Percentiles rank a stretch among this genome's conserved stretches.
Conservation (phyloP, 2,888 invertebrate genomes). For the Ganaspis brasiliensis region DNA sequence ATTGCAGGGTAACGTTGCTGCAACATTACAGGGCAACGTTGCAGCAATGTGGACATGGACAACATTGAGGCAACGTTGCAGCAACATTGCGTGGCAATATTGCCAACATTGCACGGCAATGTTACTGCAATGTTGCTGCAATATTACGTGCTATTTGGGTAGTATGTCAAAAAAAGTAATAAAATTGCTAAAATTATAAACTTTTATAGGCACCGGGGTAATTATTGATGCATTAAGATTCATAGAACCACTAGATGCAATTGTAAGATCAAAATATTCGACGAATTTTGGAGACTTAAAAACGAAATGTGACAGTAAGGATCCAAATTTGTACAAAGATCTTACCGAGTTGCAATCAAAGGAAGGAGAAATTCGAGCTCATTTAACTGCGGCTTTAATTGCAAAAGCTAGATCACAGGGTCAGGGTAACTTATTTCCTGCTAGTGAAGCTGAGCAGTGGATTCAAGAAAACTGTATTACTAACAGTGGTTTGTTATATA, state of each 20-base stretch:
- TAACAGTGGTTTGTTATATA: background rate
- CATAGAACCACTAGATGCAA: background rate
- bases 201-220: background rate
- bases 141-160: no score
- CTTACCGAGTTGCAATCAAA: background rate
- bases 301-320: background rate
- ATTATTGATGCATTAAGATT: background rate
- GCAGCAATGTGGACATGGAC: no score
- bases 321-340: background rate
- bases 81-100: no score
- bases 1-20: no score
- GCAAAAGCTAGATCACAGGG: background rate
- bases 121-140: no score
- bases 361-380: background rate
- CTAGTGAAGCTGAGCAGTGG: constrained; percentile 4
- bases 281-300: background rate
- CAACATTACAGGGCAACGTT: no score
- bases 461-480: background rate
- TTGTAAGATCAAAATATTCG: background rate
- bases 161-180: no score
- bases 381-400: background rate
- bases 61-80: no score
- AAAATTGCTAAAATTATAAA: no score
- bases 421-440: background rate
- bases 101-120: no score